Base-by-base conservation (phyloP, 1,140 invertebrate genomes). In the Hypothenemus hampei region DNA sequence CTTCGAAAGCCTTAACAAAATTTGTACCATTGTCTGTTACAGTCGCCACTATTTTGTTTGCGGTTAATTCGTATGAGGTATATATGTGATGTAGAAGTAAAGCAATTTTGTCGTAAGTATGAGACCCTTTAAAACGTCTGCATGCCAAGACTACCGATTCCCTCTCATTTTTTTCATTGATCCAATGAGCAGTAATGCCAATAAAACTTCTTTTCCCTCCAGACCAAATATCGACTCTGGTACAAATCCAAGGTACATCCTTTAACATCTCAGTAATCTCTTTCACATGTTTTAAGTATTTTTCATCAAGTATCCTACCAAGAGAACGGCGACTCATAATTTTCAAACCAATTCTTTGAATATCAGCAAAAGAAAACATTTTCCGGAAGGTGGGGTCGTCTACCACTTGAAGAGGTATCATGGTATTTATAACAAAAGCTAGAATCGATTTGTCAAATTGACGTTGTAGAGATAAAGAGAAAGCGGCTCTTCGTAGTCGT, bases 171-270 rank as follows among this genome's bases (percentile, higher is more conserved):
- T 18, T 11, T 24, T 8, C 8, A 24, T 3, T 5, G 15, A 43
- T 21, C 40, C 40, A 43, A 43, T 43, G 40, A 10, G 7, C 18
- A 13, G 40, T 43, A 10, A 11, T 20, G 10, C 40, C 40, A 10
- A 43, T 20, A 24, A 43, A 43, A 22, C 40, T 43, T 18, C 40
- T 8, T 16, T 16, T 18, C 15, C 19, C 22, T 6, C 15, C 13
- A n/a, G 40, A 43, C 18, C 19, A 43, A n/a, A 43, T 43, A 21
- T 43, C 7, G 7, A 20, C 40, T 16, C 16, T 43, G n/a, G 40
- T 43, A 21, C 40, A 43, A 6, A 43, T 15, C 8, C 18, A 43
- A 8, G 8, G 16, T 5, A 24, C 15, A 24, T 43, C 15, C 16
- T 37, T 11, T 16, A 37, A 16, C 13, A 15, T 24, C 3, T 31